A percentile compares a stretch with the other conserved stretches of the same genome.
These are phyloP conservation scores for Gisinianus flammeolus DNA, from an alignment of 2,888 invertebrate genomes.

Conservation along the genomic window DNA sequence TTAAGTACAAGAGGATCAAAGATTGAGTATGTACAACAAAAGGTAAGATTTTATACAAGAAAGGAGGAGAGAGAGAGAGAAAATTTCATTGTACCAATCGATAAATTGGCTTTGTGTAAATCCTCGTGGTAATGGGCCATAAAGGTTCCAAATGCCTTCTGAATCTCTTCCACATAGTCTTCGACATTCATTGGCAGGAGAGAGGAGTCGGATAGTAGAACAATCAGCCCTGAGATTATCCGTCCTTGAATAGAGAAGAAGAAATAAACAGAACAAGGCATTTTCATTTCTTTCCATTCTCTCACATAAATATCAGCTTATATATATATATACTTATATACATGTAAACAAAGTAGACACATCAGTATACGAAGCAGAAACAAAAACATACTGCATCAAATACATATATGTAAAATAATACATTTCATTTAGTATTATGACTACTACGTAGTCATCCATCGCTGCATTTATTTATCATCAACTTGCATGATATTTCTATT, in stretches of 20 bases:
- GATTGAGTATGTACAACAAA: not conserved
- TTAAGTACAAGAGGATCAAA: too few relatives aligned
- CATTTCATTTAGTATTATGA: too few relatives aligned
- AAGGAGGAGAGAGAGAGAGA: not conserved
- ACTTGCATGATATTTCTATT: too few relatives aligned
- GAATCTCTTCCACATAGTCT: slow-evolving; percentile 58
- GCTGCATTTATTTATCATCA: too few relatives aligned
- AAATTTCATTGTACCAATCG: slow-evolving; percentile 54
- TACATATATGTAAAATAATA: too few relatives aligned
- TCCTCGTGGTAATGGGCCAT: slow-evolving; percentile 57
- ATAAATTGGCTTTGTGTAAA: slow-evolving; percentile 58
- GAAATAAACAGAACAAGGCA: not conserved
- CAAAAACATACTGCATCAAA: too few relatives aligned
- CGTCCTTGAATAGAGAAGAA: slow-evolving; percentile 39
- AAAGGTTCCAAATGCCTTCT: slow-evolving; percentile 56
- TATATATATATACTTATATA: too few relatives aligned
- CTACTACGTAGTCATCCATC: too few relatives aligned
- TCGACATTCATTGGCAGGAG: slow-evolving; percentile 58
- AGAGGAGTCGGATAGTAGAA: slow-evolving; percentile 56
- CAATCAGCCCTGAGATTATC: slow-evolving; percentile 56
- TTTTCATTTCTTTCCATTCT: not conserved
- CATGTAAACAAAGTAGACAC: too few relatives aligned
- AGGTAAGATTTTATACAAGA: not conserved
- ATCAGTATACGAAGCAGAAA: too few relatives aligned
- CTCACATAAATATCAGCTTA: not conserved